Conservation (phyloP, 2,113 vertebrate genomes). For the Misgurnus mizolepis region DNA sequence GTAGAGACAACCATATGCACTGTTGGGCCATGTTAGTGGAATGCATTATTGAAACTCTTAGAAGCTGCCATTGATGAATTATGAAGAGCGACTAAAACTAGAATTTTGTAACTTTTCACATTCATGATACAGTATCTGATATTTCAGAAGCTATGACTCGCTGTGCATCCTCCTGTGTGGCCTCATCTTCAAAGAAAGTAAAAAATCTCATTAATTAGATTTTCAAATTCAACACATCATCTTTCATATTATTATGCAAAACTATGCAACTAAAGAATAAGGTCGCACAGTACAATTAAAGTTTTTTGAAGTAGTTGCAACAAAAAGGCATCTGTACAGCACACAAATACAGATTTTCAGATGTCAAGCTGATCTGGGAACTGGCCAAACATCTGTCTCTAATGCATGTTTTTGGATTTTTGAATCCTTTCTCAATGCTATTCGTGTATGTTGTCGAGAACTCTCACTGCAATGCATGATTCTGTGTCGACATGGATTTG, state of each 20-base stretch:
- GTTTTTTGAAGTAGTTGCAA: too few relatives aligned
- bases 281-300: too few relatives aligned
- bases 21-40: slow-evolving; percentile 9
- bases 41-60: slow-evolving; percentile 45
- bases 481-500: too few relatives aligned
- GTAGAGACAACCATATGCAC: slow-evolving; percentile 13
- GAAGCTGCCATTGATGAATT: slow-evolving; percentile 45
- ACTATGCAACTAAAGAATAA: background rate
- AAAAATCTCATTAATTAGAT: slow-evolving; percentile 10
- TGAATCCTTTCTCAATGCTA: too few relatives aligned
- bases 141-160: slow-evolving; percentile 3
- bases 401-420: background rate
- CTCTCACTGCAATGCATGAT: too few relatives aligned
- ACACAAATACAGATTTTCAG: too few relatives aligned
- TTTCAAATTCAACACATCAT: slow-evolving; percentile 12
- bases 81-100: slow-evolving; percentile 37
- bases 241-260: background rate
- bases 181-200: slow-evolving; percentile 9
- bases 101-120: slow-evolving; percentile 42
- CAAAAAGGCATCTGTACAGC: too few relatives aligned
- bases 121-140: slow-evolving; percentile 13
- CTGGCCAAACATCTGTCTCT: background rate
- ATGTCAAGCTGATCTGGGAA: background rate
- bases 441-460: too few relatives aligned
- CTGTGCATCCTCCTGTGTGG: slow-evolving; percentile 8